A percentile compares a stretch with the other conserved stretches of the same genome.
phyloP scores from a whole-genome alignment of 2,113 vertebrate species.

The Heterochromis multidens region DNA sequence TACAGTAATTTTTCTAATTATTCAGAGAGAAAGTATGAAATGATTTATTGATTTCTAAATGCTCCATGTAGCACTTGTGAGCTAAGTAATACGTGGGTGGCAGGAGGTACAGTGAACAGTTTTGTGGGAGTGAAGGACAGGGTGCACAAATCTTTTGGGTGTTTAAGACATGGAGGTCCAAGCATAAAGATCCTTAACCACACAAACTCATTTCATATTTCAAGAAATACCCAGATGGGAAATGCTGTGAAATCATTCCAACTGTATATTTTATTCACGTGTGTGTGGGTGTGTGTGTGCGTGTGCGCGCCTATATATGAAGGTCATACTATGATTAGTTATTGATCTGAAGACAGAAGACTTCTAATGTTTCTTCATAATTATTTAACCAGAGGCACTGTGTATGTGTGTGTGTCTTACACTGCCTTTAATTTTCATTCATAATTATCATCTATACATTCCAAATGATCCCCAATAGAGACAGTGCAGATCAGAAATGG shows the following conservation, averaged over 20 bases:
- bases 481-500: background rate
- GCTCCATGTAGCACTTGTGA: background rate
- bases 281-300: background rate
- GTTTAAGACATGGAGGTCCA: background rate
- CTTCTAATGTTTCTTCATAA: constrained; percentile 31
- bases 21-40: constrained; percentile 6
- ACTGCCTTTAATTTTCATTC: background rate
- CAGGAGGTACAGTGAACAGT: background rate
- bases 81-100: background rate
- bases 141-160: background rate
- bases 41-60: constrained; percentile 34
- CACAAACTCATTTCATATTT: background rate
- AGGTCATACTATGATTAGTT: constrained; percentile 55
- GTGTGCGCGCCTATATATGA: background rate
- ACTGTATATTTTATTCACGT: background rate
- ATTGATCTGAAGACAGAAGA: constrained; percentile 40
- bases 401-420: background rate
- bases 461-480: background rate
- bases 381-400: constrained; percentile 15
- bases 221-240: background rate
- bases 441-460: background rate
- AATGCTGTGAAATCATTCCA: background rate
- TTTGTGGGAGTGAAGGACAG: background rate
- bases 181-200: background rate
- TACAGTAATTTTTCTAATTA: constrained; percentile 27